These are phyloP conservation scores for Acipenser transmontanus DNA, from an alignment of 2,797 vertebrate species.

Conservation along the genomic window DNA sequence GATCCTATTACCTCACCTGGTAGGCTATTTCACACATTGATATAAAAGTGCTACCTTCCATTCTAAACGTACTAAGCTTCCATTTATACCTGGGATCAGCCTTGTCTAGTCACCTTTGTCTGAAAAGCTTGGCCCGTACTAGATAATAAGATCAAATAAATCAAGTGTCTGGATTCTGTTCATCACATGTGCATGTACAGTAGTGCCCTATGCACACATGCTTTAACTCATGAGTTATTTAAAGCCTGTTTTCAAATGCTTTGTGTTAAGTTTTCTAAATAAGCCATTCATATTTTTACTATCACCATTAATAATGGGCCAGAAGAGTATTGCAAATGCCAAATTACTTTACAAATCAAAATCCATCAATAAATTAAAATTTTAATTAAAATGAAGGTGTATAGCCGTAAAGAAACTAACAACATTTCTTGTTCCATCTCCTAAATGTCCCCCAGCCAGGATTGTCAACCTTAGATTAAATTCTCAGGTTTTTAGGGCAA, in stretches of 20 bases:
- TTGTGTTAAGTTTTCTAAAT: constrained; percentile 14
- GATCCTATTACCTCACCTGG: too few relatives aligned
- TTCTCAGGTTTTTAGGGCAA: constrained; percentile 89
- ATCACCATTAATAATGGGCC: constrained; percentile 22
- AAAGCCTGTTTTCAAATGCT: neutral
- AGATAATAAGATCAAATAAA: too few relatives aligned
- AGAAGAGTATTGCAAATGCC: constrained; percentile 40
- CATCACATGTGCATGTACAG: too few relatives aligned
- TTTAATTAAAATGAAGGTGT: constrained; percentile 40
- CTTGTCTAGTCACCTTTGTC: too few relatives aligned
- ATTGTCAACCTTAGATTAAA: constrained; percentile 91
- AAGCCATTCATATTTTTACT: constrained; percentile 28
- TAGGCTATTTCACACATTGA: too few relatives aligned
- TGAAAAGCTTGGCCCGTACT: too few relatives aligned
- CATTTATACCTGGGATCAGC: too few relatives aligned
- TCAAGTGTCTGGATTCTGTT: too few relatives aligned
- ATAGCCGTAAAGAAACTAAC: constrained; percentile 49
- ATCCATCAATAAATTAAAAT: constrained; percentile 52
- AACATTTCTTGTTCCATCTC: constrained; percentile 67
- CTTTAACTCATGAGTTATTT: too few relatives aligned
- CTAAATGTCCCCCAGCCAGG: constrained; percentile 90
- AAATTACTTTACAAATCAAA: constrained; percentile 45
- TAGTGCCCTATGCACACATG: too few relatives aligned
- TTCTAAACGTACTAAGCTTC: too few relatives aligned
- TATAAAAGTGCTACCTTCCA: too few relatives aligned